Evolutionary conservation across 2,113 vertebrate genomes (phyloP).

Genomic region (Fulmarus glacialis): DNA sequence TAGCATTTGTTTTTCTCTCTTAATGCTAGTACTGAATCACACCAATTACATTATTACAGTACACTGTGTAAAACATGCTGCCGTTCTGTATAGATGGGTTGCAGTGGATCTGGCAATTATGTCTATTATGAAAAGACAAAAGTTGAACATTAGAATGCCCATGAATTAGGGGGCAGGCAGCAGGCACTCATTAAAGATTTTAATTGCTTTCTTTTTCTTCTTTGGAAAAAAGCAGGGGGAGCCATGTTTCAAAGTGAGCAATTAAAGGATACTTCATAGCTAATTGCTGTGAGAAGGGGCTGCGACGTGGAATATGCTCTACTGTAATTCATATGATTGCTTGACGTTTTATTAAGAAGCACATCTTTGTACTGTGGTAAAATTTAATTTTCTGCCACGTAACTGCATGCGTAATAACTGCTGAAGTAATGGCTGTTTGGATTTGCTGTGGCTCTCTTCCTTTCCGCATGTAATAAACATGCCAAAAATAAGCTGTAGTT

Average conservation of each 20-base stretch:
- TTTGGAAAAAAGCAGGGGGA: conserved; percentile 15
- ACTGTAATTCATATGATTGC: conserved; percentile 6
- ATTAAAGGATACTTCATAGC: conserved; percentile 48
- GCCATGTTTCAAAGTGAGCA: conserved; percentile 24
- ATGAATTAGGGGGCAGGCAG: conserved; percentile 25
- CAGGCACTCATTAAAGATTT: conserved; percentile 51
- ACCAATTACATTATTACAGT: conserved; percentile 64
- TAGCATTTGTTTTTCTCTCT: conserved; percentile 52
- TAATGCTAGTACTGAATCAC: conserved; percentile 58
- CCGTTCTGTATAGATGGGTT: conserved; percentile 5
- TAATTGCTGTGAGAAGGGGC: conserved; percentile 28
- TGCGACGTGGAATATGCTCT: not conserved
- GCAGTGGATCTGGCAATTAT: conserved; percentile 48
- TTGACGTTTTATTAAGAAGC: conserved; percentile 35
- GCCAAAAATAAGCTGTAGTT: not conserved
- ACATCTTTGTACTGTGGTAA: conserved; percentile 17
- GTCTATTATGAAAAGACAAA: conserved; percentile 40
- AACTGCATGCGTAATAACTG: not conserved
- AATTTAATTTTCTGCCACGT: conserved; percentile 25
- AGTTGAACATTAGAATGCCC: conserved; percentile 14
- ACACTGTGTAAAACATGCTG: conserved; percentile 53
- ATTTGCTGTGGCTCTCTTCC: conserved; percentile 27
- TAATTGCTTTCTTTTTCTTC: conserved; percentile 49
- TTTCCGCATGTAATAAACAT: not conserved
- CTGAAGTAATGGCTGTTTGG: not conserved